phyloP scores from a whole-genome alignment of 2,888 invertebrate genomes.

The Tachina fera region DNA sequence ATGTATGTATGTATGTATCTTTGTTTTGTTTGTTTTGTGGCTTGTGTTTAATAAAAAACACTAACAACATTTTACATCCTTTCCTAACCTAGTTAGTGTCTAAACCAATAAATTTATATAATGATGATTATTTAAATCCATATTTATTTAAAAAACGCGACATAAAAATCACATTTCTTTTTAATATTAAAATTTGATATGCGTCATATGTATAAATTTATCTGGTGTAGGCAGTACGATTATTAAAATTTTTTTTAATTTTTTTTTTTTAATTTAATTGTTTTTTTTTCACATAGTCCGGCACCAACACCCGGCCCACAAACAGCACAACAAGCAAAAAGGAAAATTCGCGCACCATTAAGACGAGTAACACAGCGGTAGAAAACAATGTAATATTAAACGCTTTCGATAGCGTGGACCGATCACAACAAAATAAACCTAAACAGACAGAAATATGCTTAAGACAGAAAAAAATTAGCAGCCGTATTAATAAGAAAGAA shows the following conservation, averaged over 20 bases:
- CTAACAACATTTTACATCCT: slow-evolving; percentile 32
- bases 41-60: slow-evolving; percentile 20
- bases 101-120: too few species aligned
- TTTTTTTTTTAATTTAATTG: slow-evolving; percentile 38
- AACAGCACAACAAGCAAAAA: slow-evolving; percentile 77
- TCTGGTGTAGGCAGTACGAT: not conserved
- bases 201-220: too few species aligned
- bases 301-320: slow-evolving; percentile 77
- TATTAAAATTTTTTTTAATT: not conserved
- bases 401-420: slow-evolving; percentile 73
- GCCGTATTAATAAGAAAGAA: slow-evolving; percentile 50
- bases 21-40: slow-evolving; percentile 51
- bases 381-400: slow-evolving; percentile 75
- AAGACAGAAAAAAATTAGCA: slow-evolving; percentile 58
- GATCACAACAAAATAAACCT: slow-evolving; percentile 69
- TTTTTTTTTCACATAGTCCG: slow-evolving; percentile 74
- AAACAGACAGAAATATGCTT: slow-evolving; percentile 63
- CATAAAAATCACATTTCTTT: not conserved
- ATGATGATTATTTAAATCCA: too few species aligned
- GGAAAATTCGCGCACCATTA: slow-evolving; percentile 79
- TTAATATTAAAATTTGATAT: not conserved
- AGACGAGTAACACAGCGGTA: slow-evolving; percentile 82
- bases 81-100: slow-evolving; percentile 8
- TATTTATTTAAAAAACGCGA: not conserved
- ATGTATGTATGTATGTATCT: not conserved